Evolutionary conservation across 2,888 invertebrate species (phyloP).

Genomic region (Drosophila kanekoi): DNA sequence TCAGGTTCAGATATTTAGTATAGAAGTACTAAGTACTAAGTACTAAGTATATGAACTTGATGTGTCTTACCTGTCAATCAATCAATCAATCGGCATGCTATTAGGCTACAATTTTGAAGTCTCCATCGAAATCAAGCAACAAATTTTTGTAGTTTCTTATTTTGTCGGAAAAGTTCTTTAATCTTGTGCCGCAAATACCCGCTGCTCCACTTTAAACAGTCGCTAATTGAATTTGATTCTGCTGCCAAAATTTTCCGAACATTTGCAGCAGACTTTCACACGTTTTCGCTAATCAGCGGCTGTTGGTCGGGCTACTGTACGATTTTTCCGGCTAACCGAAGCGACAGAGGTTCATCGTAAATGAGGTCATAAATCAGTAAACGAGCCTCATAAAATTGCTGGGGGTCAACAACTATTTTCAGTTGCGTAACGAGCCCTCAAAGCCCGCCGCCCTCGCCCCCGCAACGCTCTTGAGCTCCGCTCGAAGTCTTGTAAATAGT

Average conservation of each 20-base stretch:
- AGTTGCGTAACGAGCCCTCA: conserved; percentile 16
- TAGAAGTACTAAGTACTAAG: no score
- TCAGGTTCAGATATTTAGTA: no score
- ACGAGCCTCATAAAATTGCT: conserved; percentile 60
- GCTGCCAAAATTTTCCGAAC: conserved; percentile 2
- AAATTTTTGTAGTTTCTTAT: background rate
- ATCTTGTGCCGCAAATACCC: background rate
- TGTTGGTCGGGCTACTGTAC: conserved; percentile 62
- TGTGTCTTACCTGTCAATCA: no score
- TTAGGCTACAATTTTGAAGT: no score
- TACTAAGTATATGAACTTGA: no score
- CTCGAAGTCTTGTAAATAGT: background rate
- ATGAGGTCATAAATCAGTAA: conserved; percentile 72
- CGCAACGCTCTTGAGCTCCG: background rate
- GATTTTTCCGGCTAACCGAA: conserved; percentile 24
- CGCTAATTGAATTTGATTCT: conserved; percentile 36
- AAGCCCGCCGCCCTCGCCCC: background rate
- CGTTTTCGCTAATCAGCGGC: conserved; percentile 74
- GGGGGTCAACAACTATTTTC: conserved; percentile 45
- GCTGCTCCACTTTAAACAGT: conserved; percentile 31
- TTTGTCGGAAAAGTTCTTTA: background rate
- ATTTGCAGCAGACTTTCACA: conserved; percentile 64
- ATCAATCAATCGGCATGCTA: no score
- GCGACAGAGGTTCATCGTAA: conserved; percentile 58
- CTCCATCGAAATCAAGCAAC: background rate